These are phyloP conservation scores for Barbus barbus DNA, from an alignment of 2,113 vertebrate genomes.

Conservation along the genomic window DNA sequence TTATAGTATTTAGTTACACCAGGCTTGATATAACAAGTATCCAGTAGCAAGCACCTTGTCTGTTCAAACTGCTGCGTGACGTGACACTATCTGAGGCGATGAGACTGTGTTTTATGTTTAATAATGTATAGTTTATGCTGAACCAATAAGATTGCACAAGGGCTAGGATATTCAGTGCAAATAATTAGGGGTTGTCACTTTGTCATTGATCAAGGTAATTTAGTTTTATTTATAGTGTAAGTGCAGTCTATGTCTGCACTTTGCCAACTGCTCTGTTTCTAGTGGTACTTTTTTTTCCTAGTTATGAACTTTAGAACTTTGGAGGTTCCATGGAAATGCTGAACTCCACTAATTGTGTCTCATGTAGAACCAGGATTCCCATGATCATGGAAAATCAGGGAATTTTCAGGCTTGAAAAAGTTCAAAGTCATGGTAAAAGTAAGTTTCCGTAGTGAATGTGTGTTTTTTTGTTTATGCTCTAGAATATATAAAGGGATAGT, in stretches of 20 bases:
- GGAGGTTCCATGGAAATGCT: neutral
- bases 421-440: no score
- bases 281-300: neutral
- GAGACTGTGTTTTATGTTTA: neutral
- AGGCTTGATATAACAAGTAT: slow-evolving; percentile 3
- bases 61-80: neutral
- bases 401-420: no score
- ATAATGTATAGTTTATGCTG: neutral
- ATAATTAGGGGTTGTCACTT: neutral
- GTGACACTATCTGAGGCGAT: neutral
- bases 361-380: no score
- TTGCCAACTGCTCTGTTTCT: neutral
- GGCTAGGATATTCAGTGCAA: neutral
- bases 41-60: neutral
- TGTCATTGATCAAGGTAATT: neutral
- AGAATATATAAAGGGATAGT: neutral
- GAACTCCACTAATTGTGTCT: no score
- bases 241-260: neutral
- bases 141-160: neutral
- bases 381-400: no score
- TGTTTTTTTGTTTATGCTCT: neutral
- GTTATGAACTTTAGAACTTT: no score
- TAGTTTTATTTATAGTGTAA: neutral
- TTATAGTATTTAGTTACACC: neutral
- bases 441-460: no score